Percentiles rank a stretch among this genome's conserved stretches.
Conservation (phyloP, 2,797 vertebrate species). For the Rhinoraja longicauda region DNA sequence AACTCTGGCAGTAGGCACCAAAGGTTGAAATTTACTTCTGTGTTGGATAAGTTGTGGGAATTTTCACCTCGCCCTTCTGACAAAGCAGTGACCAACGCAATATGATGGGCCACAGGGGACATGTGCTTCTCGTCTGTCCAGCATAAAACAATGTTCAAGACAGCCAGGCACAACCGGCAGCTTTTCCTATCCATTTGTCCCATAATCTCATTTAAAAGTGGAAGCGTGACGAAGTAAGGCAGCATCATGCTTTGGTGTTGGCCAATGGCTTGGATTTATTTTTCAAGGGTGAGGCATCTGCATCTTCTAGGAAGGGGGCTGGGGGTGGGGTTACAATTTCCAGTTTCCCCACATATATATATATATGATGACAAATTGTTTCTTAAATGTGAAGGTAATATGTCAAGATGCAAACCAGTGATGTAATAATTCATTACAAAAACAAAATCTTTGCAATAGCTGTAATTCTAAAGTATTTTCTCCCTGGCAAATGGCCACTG, state of each 20-base stretch:
- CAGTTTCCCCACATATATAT: no score
- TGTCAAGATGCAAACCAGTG: no score
- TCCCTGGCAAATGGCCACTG: neutral
- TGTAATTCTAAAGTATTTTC: neutral
- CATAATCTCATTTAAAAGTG: conserved; percentile 22
- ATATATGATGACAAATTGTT: neutral
- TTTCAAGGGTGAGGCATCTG: neutral
- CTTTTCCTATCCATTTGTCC: neutral
- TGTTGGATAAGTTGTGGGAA: conserved; percentile 17
- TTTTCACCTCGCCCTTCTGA: neutral
- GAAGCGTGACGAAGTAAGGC: neutral
- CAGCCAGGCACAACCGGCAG: neutral
- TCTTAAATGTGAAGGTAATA: neutral
- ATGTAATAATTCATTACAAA: neutral
- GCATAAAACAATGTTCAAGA: conserved; percentile 20
- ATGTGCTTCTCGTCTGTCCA: conserved; percentile 11
- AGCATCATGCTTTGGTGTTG: conserved; percentile 1
- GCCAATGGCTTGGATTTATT: neutral
- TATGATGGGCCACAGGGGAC: neutral
- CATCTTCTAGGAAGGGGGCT: neutral
- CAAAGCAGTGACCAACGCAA: neutral
- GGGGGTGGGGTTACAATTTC: neutral
- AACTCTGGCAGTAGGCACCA: neutral
- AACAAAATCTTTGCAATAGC: neutral
- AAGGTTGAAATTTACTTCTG: neutral